These are phyloP conservation scores for Ephestia elutella DNA, from an alignment of 1,140 invertebrate species.

Conservation along the genomic window DNA sequence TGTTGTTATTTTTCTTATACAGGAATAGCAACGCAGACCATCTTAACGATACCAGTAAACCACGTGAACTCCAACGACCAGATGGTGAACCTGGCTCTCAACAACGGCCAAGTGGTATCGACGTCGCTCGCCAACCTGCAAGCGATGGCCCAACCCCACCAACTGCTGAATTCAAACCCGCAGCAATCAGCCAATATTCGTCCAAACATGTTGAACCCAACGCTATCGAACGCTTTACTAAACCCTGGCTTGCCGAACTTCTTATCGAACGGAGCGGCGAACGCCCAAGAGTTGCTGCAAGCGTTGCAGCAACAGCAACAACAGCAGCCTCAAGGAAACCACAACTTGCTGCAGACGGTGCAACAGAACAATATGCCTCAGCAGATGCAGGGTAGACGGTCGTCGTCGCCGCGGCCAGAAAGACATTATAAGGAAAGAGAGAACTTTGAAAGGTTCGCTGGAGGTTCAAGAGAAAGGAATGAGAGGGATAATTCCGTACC, in stretches of 20 bases:
- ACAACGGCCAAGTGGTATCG: slow-evolving; percentile 88
- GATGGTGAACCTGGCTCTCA: slow-evolving; percentile 86
- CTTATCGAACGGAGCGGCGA: slow-evolving; percentile 79
- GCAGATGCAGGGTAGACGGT: slow-evolving; percentile 57
- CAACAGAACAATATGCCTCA: slow-evolving; percentile 66
- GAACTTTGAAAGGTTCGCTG: slow-evolving; percentile 57
- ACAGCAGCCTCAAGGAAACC: slow-evolving; percentile 54
- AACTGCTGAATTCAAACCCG: slow-evolving; percentile 66
- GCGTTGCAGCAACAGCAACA: slow-evolving; percentile 75
- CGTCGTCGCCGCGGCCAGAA: slow-evolving; percentile 62
- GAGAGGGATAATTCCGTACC: slow-evolving; percentile 61
- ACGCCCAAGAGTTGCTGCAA: slow-evolving; percentile 78
- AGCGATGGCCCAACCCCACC: slow-evolving; percentile 83
- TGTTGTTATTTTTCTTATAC: slow-evolving; percentile 30
- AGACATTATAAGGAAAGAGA: slow-evolving; percentile 72
- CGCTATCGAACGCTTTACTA: slow-evolving; percentile 72
- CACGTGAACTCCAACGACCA: slow-evolving; percentile 86
- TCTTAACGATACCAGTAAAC: slow-evolving; percentile 93
- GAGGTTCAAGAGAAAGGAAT: slow-evolving; percentile 61
- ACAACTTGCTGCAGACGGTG: slow-evolving; percentile 65
- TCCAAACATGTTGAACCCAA: slow-evolving; percentile 75
- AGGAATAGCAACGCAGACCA: slow-evolving; percentile 95
- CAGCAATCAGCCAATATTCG: slow-evolving; percentile 69
- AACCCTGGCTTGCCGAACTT: slow-evolving; percentile 81
- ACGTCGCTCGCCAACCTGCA: slow-evolving; percentile 88